A percentile compares a stretch with the other conserved stretches of the same genome.
Evolutionary conservation across 2,113 vertebrate genomes (phyloP).

Genomic region (Datnioides undecimradiatus): DNA sequence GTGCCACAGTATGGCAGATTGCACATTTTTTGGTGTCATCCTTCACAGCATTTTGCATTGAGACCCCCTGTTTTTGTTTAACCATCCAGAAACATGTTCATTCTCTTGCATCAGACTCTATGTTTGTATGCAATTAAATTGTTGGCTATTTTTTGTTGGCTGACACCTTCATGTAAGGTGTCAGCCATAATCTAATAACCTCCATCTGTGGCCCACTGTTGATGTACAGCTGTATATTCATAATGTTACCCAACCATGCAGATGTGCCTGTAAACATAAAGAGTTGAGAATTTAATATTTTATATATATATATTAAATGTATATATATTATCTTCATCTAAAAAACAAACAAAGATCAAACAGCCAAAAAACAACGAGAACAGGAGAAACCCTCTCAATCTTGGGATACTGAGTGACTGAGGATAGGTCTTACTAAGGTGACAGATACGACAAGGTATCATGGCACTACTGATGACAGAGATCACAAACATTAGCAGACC

Average conservation of each 20-base stretch:
- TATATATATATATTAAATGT: too few species aligned
- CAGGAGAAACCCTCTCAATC: neutral
- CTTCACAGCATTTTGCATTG: slow-evolving; percentile 38
- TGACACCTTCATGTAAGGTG: too few species aligned
- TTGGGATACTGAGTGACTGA: neutral
- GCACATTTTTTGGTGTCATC: slow-evolving; percentile 14
- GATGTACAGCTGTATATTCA: neutral
- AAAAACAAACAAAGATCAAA: neutral
- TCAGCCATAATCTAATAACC: neutral
- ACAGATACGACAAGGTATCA: neutral
- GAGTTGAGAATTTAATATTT: neutral
- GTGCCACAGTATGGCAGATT: slow-evolving; percentile 5
- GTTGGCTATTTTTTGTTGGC: too few species aligned
- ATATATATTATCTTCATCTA: too few species aligned
- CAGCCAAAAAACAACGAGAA: too few species aligned
- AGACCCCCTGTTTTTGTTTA: slow-evolving; percentile 8
- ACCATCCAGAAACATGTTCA: slow-evolving; percentile 39
- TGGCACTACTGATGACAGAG: neutral
- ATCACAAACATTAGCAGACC: neutral
- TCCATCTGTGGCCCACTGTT: neutral
- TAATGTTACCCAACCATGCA: neutral
- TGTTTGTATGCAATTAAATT: slow-evolving; percentile 42
- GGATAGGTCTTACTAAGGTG: neutral
- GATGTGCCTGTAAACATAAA: neutral
- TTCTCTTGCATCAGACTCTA: slow-evolving; percentile 51